Conservation (phyloP, 2,888 invertebrate species). For the Drosophila antonietae region DNA sequence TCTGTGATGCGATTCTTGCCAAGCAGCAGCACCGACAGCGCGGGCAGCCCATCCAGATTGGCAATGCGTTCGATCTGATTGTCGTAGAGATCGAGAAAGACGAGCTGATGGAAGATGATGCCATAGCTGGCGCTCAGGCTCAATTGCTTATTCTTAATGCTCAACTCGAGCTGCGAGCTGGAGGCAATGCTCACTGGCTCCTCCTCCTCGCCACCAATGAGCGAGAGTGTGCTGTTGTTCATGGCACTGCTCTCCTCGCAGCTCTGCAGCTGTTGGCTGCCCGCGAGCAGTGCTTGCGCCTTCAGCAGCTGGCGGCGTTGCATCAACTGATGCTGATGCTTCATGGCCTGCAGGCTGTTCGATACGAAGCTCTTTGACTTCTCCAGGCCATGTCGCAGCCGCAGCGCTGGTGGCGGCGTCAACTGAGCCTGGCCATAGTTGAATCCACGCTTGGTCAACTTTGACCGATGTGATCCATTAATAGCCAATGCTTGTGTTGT, state of each 20-base stretch:
- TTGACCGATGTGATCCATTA: slow-evolving; percentile 59
- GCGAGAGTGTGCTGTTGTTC: slow-evolving; percentile 54
- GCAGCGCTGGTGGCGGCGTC: slow-evolving; percentile 66
- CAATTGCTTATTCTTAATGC: slow-evolving; percentile 83
- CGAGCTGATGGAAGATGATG: slow-evolving; percentile 87
- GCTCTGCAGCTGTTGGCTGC: slow-evolving; percentile 63
- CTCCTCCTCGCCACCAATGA: slow-evolving; percentile 60
- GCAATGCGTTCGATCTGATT: slow-evolving; percentile 96
- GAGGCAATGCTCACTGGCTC: slow-evolving; percentile 41
- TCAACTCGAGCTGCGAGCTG: slow-evolving; percentile 57
- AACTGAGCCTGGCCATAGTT: slow-evolving; percentile 70
- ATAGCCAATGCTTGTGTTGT: slow-evolving; percentile 73
- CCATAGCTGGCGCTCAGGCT: slow-evolving; percentile 79
- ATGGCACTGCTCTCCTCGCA: slow-evolving; percentile 72
- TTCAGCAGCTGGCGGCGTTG: slow-evolving; percentile 62
- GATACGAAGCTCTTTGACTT: slow-evolving; percentile 84
- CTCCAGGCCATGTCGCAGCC: slow-evolving; percentile 74
- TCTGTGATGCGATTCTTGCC: slow-evolving; percentile 92
- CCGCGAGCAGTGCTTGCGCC: slow-evolving; percentile 20
- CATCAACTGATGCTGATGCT: slow-evolving; percentile 71
- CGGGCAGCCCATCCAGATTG: slow-evolving; percentile 90
- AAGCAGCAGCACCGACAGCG: slow-evolving; percentile 93
- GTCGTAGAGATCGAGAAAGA: slow-evolving; percentile 97
- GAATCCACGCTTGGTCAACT: slow-evolving; percentile 67
- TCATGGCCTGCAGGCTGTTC: slow-evolving; percentile 77